Conservation (phyloP, 2,797 vertebrate genomes). For the Ptychobarbus kaznakovi region DNA sequence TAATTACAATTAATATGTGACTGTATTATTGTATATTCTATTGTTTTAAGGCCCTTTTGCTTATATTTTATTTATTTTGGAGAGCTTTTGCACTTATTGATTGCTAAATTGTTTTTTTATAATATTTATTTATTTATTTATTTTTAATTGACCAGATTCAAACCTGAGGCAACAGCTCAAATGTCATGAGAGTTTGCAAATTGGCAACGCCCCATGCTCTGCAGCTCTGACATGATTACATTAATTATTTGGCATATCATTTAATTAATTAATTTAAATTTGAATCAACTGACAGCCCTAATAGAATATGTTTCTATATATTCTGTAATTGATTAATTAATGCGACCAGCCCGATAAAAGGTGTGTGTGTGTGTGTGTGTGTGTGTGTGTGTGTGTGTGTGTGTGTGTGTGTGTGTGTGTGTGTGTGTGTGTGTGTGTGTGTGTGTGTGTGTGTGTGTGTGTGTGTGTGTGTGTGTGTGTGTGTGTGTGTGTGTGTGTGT, state of each 20-base stretch:
- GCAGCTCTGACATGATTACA: not conserved
- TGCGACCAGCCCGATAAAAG: not conserved
- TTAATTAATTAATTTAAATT: not conserved
- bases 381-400: no score
- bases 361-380: no score
- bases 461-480: no score
- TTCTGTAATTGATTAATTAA: constrained; percentile 9
- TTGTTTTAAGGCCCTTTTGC: not conserved
- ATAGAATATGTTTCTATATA: not conserved
- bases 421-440: no score
- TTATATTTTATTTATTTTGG: not conserved
- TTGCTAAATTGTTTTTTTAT: not conserved
- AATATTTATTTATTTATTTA: not conserved
- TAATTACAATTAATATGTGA: not conserved
- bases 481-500: no score
- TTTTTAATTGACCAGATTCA: not conserved
- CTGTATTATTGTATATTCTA: not conserved
- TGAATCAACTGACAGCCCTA: not conserved
- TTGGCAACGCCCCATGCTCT: not conserved
- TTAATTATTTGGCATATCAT: not conserved
- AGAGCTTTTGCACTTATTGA: not conserved
- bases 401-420: no score
- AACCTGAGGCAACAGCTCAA: not conserved
- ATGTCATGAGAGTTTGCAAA: not conserved
- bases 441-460: no score